A percentile compares a stretch with the other conserved stretches of the same genome.
Conservation (phyloP, 2,113 vertebrate species). For the Poeciliopsis retropinna region DNA sequence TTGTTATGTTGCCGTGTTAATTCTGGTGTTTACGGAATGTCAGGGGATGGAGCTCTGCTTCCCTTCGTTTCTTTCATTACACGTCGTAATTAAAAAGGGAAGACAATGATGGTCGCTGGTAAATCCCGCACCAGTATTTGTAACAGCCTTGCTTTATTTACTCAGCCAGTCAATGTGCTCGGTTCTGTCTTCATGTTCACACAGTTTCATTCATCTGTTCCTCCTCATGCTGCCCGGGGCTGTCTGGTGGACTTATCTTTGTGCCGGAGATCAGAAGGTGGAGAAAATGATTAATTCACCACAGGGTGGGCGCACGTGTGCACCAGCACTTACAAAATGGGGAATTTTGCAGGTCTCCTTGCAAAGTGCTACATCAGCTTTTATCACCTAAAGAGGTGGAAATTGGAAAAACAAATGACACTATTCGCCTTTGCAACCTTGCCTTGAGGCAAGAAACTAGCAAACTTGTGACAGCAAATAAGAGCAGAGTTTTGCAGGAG, state of each 20-base stretch:
- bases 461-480: constrained; percentile 16
- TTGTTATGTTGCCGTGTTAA: background rate
- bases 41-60: constrained; percentile 9
- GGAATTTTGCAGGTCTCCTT: background rate
- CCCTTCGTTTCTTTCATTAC: constrained; percentile 1
- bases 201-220: constrained; percentile 36
- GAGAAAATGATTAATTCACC: constrained; percentile 20
- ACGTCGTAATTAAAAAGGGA: constrained; percentile 36
- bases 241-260: constrained; percentile 20
- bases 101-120: constrained; percentile 9
- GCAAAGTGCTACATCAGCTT: background rate
- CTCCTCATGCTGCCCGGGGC: constrained; percentile 1
- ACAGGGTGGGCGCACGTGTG: background rate
- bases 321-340: background rate
- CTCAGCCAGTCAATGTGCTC: constrained; percentile 49
- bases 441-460: constrained; percentile 15
- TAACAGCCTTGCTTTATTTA: constrained; percentile 18
- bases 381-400: background rate
- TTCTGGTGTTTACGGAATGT: background rate
- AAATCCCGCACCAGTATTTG: constrained; percentile 11
- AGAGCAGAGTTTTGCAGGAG: constrained; percentile 17
- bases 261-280: constrained; percentile 21
- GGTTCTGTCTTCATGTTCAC: constrained; percentile 30
- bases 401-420: background rate
- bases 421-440: background rate